Evolutionary conservation across 2,797 vertebrate genomes (phyloP).

Genomic region (Lepidocolaptes lacrymiger): DNA sequence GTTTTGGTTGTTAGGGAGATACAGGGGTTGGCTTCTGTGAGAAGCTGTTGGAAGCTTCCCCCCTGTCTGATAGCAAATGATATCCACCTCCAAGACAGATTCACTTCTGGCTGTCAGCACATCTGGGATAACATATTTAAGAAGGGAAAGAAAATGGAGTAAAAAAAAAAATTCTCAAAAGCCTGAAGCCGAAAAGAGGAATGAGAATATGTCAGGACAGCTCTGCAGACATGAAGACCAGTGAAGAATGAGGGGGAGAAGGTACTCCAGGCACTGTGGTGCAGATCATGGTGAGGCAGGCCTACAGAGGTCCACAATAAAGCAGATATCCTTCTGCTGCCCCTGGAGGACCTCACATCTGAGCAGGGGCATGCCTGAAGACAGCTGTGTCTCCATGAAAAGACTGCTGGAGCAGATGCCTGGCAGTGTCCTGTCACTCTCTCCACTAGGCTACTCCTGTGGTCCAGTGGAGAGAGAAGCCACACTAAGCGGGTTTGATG

Average conservation of each 20-base stretch:
- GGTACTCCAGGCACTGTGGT: background rate
- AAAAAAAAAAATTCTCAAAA: background rate
- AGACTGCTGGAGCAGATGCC: background rate
- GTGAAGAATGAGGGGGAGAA: background rate
- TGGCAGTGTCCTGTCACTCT: background rate
- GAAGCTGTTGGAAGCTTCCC: background rate
- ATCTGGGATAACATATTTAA: background rate
- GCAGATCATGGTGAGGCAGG: background rate
- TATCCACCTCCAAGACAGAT: background rate
- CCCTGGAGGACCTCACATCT: rapidly evolving
- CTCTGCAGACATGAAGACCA: background rate
- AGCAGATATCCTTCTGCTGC: background rate
- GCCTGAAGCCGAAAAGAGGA: background rate
- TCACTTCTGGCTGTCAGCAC: background rate
- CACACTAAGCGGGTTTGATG: background rate
- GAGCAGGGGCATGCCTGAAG: background rate
- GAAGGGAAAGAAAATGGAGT: background rate
- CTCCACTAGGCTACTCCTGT: background rate
- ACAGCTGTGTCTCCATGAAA: background rate
- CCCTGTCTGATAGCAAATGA: rapidly evolving
- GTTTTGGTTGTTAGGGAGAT: background rate
- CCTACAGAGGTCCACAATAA: background rate
- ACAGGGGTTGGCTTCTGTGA: background rate
- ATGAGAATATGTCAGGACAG: background rate
- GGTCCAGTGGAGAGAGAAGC: background rate